Base-by-base conservation (phyloP, 2,113 vertebrate genomes). In the Ameiurus melas region DNA sequence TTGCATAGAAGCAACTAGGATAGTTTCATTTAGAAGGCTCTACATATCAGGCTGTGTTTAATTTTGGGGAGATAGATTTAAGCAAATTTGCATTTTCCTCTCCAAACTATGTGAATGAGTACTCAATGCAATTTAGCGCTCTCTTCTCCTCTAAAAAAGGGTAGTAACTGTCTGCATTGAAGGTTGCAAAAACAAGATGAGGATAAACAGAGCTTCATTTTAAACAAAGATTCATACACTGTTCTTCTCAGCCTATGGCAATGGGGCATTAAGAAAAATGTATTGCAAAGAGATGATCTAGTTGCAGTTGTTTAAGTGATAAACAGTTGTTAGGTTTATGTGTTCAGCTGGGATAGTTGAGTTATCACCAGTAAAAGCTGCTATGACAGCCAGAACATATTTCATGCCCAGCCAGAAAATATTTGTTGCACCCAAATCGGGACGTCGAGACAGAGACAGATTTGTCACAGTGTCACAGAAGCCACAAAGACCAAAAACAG, bases 171-270 rank as follows among this genome's bases (percentile, higher is more conserved):
- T 90, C 20, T 86, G 88, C 57, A 90, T 83, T 85, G 86, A 53
- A 66, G 36, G 62, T 84, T 30, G 86, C 66, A 79, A 84, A 85
- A 83, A n/a, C 86, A 89, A 91, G 86, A 86, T 33, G 55, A 16
- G 79, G 43, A 95, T 94, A 95, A 94, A 94, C 90, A 39, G 58
- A 22, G 13, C 90, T 92, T 94, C 85, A 86, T 91, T 95, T 86
- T 92, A 83, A 33, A 78, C 62, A 82, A 47, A 33, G 33, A 58
- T 86, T 80, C 81, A 84, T 86, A 87, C 70, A 58, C 83, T 88
- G 84, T 84, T 83, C 87, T 90, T 43, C 86, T 88, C 62, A 89
- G 89, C 95, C 94, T 89, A 33, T 90, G 91, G 94, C 93, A 87
- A 85, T 43, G 87, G 93, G 90, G 90, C 87, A 89, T 93, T 93